Conservation (phyloP, 35 echinoderm and acorn worm genomes). For the Eucidaris tribuloides region DNA sequence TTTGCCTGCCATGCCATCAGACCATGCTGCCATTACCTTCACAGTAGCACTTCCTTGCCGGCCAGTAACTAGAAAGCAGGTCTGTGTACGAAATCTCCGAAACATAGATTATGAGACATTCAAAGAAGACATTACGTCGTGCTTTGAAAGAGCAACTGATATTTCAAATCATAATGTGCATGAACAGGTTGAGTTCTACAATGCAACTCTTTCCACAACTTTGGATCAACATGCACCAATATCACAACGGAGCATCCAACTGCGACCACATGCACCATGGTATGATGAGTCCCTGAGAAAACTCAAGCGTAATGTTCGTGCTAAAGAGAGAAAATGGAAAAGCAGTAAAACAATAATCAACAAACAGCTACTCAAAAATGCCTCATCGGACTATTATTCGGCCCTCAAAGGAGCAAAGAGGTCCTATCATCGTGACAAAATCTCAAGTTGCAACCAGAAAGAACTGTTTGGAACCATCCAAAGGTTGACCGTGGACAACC, state of each 20-base stretch:
- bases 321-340: not conserved
- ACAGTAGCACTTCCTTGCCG: not conserved
- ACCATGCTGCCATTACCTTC: conserved; percentile 7
- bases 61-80: not conserved
- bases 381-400: no score
- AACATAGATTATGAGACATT: not conserved
- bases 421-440: no score
- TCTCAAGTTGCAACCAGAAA: no score
- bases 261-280: conserved; percentile 12
- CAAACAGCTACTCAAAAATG: no score
- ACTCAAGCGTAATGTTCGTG: not conserved
- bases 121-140: not conserved
- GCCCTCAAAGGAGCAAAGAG: no score
- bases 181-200: not conserved
- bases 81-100: not conserved
- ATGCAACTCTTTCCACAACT: not conserved
- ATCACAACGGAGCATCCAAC: not conserved
- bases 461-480: no score
- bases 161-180: not conserved
- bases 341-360: no score
- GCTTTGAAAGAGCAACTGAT: not conserved
- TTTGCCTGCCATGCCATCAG: not conserved
- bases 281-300: not conserved
- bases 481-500: no score
- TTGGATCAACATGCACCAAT: not conserved